Conservation (phyloP, 2,797 vertebrate species). For the Petrocephalus schoutedeni region DNA sequence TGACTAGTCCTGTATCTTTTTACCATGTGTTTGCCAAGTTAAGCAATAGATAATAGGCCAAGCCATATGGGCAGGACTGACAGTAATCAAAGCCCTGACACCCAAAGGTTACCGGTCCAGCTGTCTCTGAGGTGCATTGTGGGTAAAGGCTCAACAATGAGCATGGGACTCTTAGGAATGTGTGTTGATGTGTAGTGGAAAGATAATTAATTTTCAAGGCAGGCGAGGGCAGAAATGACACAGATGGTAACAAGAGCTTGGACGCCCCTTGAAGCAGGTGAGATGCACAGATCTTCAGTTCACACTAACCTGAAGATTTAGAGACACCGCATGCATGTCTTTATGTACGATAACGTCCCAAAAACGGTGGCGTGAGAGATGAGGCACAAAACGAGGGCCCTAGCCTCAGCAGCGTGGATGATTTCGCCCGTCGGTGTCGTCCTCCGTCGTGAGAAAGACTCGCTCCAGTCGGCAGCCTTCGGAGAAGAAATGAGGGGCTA, state of each 20-base stretch:
- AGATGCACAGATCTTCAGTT: neutral
- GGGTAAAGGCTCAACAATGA: neutral
- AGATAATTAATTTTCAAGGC: neutral
- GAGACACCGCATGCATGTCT: neutral
- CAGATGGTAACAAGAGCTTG: neutral
- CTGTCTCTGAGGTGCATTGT: neutral
- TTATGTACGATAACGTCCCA: neutral
- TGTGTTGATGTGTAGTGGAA: neutral
- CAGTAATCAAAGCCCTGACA: neutral
- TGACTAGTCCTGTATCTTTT: neutral
- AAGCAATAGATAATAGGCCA: neutral
- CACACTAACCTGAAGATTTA: neutral
- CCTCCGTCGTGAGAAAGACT: neutral
- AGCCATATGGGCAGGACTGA: neutral
- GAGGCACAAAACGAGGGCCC: neutral
- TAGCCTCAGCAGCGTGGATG: neutral
- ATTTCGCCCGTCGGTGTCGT: neutral
- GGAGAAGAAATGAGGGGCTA: neutral
- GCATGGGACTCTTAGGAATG: neutral
- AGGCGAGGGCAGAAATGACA: neutral
- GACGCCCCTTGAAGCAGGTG: neutral
- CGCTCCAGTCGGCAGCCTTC: neutral
- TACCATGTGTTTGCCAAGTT: slow-evolving; percentile 39
- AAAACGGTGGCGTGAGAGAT: neutral
- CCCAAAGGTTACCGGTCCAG: neutral